Evolutionary conservation across 2,113 vertebrate genomes (phyloP), one percentile per base, ranked within the genome.

Genomic region (Oncorhynchus keta): DNA sequence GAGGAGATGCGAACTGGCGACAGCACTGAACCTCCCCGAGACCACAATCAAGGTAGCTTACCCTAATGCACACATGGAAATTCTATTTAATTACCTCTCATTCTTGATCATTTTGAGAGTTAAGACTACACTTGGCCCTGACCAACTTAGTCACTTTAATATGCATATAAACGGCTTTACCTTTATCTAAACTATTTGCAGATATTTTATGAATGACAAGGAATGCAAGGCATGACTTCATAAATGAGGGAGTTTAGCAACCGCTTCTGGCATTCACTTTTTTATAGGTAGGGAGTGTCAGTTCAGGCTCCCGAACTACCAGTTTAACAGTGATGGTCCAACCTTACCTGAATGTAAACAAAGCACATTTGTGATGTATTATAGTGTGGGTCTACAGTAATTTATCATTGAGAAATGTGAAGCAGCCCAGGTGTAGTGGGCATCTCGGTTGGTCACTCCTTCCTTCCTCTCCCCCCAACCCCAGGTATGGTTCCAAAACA

Each of bases 401-500:
- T 55, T 18, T 51, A 16, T 51, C 2, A 51, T 51, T 12, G 49
- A 55, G 49, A 55, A 64, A 64, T 22, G 61, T 24, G 16, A 8
- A 22, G 61, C 26, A n/a, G 49, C 6, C 13, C 45, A 26, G 14
- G 49, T 59, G 61, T 71, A 13, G 14, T 64, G 24, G 73, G 73
- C 70, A 24, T 18, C 24, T 45, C 39, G 9, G 39, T 45, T 45
- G 39, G 39, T 18, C 24, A 11, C 14, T 11, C 20, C 30, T 64
- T 22, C 14, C 66, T 66, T 74, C 57, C 66, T 67, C 51, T 0
- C 18, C 30, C 0, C 26, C 74, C 68, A 3, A 13, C 0, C 1
- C 2, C 45, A 91, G 76, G 61, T 93, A 26, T 93, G 91, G 89
- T 93, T 93, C 76, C 93, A 94, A 83, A 93, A 94, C 84, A 49